Conservation (phyloP, 1,140 invertebrate genomes). For the Phocides pigmalion region DNA sequence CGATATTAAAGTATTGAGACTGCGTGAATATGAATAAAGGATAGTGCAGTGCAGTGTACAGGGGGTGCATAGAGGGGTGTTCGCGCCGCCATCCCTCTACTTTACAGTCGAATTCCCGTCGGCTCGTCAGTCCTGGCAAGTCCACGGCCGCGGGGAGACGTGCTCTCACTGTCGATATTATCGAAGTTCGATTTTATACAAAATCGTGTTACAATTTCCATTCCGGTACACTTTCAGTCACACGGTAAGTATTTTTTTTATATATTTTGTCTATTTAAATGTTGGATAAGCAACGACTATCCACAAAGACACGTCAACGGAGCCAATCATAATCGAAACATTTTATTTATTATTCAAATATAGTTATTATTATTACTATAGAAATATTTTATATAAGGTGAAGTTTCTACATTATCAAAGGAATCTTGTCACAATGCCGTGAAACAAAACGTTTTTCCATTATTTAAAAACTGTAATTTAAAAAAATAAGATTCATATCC, state of each 20-base stretch:
- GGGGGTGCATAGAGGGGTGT: conserved; percentile 43
- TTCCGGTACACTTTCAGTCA: not conserved
- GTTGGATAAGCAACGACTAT: not conserved
- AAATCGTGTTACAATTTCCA: conserved; percentile 20
- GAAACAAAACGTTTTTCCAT: too few species aligned
- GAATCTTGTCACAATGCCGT: too few species aligned
- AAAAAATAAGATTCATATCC: too few species aligned
- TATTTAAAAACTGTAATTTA: too few species aligned
- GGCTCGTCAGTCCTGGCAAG: conserved; percentile 45
- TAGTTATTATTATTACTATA: too few species aligned
- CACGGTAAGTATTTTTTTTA: conserved; percentile 29
- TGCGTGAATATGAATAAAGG: conserved; percentile 45
- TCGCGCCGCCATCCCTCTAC: conserved; percentile 37
- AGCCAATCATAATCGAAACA: too few species aligned
- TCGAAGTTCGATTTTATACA: conserved; percentile 32
- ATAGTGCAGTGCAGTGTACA: conserved; percentile 41
- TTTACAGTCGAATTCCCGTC: conserved; percentile 27
- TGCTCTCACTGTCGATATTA: conserved; percentile 34
- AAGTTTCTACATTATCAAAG: too few species aligned
- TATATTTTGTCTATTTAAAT: not conserved
- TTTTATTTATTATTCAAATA: too few species aligned
- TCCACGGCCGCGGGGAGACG: conserved; percentile 40
- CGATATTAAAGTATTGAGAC: conserved; percentile 43
- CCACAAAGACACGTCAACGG: not conserved
- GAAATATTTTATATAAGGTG: too few species aligned